These are phyloP conservation scores for Caenorhabditis doughertyi DNA, from an alignment of 2,888 invertebrate species.

Conservation along the genomic window DNA sequence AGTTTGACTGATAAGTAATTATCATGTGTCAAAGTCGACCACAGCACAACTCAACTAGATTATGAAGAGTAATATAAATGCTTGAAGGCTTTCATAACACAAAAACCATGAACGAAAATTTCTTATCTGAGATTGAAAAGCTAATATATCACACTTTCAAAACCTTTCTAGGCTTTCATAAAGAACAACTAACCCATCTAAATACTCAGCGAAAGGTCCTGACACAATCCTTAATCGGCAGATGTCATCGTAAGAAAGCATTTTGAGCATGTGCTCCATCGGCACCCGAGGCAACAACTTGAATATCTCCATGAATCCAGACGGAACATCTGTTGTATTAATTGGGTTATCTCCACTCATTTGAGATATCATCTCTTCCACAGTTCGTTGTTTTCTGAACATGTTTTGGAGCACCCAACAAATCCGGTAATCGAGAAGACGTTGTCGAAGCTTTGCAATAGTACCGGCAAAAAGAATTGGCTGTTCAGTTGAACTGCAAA, in stretches of 20 bases:
- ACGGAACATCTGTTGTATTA: neutral
- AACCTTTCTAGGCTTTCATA: neutral
- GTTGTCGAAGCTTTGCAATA: neutral
- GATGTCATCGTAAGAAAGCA: constrained; percentile 15
- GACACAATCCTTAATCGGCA: constrained; percentile 1
- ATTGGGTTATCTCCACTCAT: neutral
- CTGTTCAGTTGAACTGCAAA: neutral
- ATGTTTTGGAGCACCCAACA: neutral
- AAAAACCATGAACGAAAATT: too few species aligned
- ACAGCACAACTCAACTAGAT: neutral
- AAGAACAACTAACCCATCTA: neutral
- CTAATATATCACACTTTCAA: neutral
- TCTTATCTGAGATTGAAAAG: too few species aligned
- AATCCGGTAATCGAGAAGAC: neutral
- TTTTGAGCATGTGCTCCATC: neutral
- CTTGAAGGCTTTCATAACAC: too few species aligned
- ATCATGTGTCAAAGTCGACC: neutral
- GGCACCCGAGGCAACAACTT: neutral
- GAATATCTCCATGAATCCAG: constrained; percentile 18
- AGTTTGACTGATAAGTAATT: neutral
- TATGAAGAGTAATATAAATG: neutral
- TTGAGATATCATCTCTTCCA: constrained; percentile 5
- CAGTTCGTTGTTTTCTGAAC: neutral
- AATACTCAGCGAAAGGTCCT: neutral
- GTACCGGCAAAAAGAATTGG: neutral